Evolutionary conservation across 2,888 invertebrate species (phyloP).

Genomic region (Cheilosia vernalis): DNA sequence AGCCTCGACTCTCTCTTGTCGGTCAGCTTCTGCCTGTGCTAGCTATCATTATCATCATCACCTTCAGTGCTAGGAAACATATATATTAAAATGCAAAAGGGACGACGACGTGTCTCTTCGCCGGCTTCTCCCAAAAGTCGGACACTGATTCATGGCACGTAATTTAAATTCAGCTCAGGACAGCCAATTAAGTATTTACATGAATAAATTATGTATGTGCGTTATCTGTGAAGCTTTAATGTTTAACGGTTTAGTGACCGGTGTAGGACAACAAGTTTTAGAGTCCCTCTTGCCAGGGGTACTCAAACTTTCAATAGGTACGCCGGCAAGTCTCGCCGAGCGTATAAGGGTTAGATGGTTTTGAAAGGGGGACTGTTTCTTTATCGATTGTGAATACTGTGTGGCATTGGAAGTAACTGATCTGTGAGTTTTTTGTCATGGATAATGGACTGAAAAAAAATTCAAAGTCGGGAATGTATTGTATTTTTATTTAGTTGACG

Average conservation of each 20-base stretch:
- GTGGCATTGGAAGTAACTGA: too few relatives aligned
- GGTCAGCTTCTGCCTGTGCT: conserved; percentile 45
- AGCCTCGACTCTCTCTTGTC: conserved; percentile 52
- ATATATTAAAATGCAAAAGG: conserved; percentile 71
- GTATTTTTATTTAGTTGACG: too few relatives aligned
- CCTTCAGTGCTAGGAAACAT: conserved; percentile 42
- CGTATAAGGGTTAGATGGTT: background rate
- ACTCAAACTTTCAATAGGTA: background rate
- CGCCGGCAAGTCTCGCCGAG: too few relatives aligned
- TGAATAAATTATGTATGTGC: conserved; percentile 74
- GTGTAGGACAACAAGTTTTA: conserved; percentile 13
- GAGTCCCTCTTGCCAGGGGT: background rate
- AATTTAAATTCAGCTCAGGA: conserved; percentile 73
- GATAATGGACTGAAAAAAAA: too few relatives aligned
- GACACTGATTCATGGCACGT: conserved; percentile 74
- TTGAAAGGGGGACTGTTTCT: background rate
- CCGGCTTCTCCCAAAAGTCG: conserved; percentile 31
- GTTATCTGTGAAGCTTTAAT: conserved; percentile 64
- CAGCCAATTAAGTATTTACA: conserved; percentile 74
- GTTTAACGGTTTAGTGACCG: conserved; percentile 49
- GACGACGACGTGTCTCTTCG: conserved; percentile 48
- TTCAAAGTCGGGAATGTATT: too few relatives aligned
- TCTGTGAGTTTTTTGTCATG: too few relatives aligned
- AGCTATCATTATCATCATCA: conserved; percentile 71
- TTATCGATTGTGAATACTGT: background rate